Evolutionary conservation across 2,113 vertebrate genomes (phyloP).

Genomic region (Pelmatolapia mariae): DNA sequence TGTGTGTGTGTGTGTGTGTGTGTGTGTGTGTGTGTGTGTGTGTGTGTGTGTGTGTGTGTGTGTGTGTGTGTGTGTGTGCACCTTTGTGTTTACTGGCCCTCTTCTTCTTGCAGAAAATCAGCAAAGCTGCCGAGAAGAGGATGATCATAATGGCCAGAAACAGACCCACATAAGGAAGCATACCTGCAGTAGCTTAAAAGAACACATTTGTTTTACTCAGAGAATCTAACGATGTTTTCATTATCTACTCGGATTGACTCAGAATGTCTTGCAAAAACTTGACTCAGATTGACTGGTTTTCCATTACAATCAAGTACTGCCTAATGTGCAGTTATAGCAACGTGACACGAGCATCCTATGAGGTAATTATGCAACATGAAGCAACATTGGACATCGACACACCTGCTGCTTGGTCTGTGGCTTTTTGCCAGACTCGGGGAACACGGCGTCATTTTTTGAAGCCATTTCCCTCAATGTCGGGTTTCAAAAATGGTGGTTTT

Average conservation of each 20-base stretch:
- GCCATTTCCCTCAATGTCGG: background rate
- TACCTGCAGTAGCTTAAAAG: background rate
- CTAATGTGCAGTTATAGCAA: background rate
- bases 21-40: background rate
- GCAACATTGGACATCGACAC: background rate
- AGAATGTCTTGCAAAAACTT: background rate
- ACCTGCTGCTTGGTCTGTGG: background rate
- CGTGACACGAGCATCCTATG: rapidly evolving
- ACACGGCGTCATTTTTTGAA: rapidly evolving
- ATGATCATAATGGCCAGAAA: background rate
- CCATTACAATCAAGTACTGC: background rate
- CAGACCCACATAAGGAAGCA: background rate
- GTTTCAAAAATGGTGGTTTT: background rate
- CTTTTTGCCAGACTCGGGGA: background rate
- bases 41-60: background rate
- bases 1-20: too few species aligned
- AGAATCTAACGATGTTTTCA: background rate
- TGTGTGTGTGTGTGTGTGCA: rapidly evolving
- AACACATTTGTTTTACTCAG: background rate
- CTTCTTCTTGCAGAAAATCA: background rate
- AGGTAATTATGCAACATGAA: background rate
- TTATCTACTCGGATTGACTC: background rate
- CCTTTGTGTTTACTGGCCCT: background rate
- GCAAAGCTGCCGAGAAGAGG: background rate
- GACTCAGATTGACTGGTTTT: background rate